Conservation (phyloP, 2,113 vertebrate genomes). For the Polypterus bichir region DNA sequence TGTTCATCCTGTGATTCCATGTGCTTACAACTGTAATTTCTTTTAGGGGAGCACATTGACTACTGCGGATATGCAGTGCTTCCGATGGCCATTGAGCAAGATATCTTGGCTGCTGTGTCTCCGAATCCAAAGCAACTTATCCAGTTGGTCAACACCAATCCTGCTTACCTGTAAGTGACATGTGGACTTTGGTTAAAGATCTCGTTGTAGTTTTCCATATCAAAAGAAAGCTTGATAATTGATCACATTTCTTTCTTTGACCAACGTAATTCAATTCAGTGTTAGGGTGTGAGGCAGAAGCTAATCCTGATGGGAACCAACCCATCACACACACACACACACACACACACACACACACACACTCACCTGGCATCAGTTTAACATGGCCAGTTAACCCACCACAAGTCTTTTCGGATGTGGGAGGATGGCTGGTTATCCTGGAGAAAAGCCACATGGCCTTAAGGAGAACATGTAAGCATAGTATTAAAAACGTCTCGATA, state of each 20-base stretch:
- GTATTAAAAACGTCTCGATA: not conserved
- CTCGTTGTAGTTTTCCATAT: too few species aligned
- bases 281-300: too few species aligned
- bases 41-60: constrained; percentile 87
- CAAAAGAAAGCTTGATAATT: too few species aligned
- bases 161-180: constrained; percentile 66
- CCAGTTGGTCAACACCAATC: constrained; percentile 68
- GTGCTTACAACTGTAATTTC: not conserved
- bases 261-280: too few species aligned
- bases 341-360: too few species aligned
- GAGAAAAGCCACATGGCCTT: not conserved
- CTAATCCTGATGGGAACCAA: too few species aligned
- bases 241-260: too few species aligned
- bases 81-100: constrained; percentile 92
- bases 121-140: constrained; percentile 54
- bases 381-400: too few species aligned
- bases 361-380: too few species aligned
- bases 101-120: constrained; percentile 76
- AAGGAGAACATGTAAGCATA: not conserved
- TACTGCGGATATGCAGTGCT: constrained; percentile 95
- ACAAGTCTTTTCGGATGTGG: too few species aligned
- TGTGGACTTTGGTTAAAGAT: not conserved
- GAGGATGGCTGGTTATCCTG: too few species aligned
- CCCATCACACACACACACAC: too few species aligned
- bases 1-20: not conserved